Percentiles rank a stretch among this genome's conserved stretches.
These are phyloP conservation scores for Morpho deidamia DNA, from an alignment of 2,888 invertebrate species.

Conservation along the genomic window DNA sequence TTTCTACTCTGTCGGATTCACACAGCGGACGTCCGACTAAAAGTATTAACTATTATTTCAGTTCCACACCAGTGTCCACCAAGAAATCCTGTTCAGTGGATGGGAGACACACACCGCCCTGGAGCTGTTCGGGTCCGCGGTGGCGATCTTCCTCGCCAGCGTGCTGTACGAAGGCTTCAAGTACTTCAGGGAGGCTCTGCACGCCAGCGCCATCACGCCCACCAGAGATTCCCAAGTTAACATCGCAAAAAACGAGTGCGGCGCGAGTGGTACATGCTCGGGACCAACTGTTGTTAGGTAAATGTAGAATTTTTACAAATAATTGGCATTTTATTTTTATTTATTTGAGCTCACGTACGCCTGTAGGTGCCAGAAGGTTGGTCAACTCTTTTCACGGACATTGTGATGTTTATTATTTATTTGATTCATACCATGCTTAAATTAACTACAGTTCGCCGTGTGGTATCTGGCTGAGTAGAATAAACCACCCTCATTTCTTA, in stretches of 20 bases:
- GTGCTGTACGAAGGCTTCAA: slow-evolving; percentile 97
- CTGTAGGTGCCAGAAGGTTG: too few species aligned
- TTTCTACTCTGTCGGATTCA: too few species aligned
- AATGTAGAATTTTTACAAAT: slow-evolving; percentile 28
- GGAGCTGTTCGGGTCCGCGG: slow-evolving; percentile 90
- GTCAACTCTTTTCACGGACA: too few species aligned
- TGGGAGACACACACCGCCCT: slow-evolving; percentile 86
- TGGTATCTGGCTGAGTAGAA: too few species aligned
- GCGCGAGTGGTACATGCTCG: slow-evolving; percentile 49
- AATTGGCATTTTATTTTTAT: too few species aligned
- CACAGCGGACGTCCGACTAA: too few species aligned
- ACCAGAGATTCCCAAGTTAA: slow-evolving; percentile 64
- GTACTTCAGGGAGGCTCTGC: slow-evolving; percentile 81
- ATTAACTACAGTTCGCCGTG: too few species aligned
- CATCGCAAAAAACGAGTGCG: slow-evolving; percentile 70
- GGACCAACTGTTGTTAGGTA: slow-evolving; percentile 63
- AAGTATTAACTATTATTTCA: slow-evolving; percentile 35
- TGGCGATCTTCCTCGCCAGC: slow-evolving; percentile 92
- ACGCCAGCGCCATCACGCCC: slow-evolving; percentile 43
- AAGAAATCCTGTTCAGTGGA: slow-evolving; percentile 87
- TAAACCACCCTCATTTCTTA: too few species aligned
- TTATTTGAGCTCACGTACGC: too few species aligned
- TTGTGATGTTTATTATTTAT: too few species aligned
- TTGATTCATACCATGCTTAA: too few species aligned
- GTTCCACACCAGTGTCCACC: slow-evolving; percentile 88